A percentile compares a stretch with the other conserved stretches of the same genome.
phyloP scores from a whole-genome alignment of 1,140 invertebrate genomes.

The Oryctes rhinoceros region DNA sequence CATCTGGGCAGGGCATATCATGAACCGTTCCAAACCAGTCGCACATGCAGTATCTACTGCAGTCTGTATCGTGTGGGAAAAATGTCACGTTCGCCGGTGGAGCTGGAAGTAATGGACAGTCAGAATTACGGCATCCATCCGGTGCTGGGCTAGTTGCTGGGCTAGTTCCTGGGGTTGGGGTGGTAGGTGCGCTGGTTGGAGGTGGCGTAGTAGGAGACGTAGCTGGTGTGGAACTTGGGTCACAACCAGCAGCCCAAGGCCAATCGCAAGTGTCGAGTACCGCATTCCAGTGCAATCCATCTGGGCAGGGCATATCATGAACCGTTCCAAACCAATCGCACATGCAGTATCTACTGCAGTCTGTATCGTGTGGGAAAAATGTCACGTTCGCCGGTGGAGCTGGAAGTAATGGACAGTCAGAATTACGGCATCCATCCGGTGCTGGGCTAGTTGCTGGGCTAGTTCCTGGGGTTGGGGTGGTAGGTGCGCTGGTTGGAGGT shows the following conservation, averaged over 20 bases:
- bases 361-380: slow-evolving; percentile 7
- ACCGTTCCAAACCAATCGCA: not conserved
- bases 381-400: not conserved
- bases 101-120: not conserved
- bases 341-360: not conserved
- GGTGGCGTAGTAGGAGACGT: too few species aligned
- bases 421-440: not conserved
- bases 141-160: too few species aligned
- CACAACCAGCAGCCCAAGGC: not conserved
- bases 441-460: too few species aligned
- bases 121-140: not conserved
- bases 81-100: not conserved
- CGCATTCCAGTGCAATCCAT: not conserved
- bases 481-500: too few species aligned
- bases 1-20: not conserved
- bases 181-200: too few species aligned
- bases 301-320: not conserved
- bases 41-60: not conserved
- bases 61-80: not conserved
- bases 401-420: not conserved
- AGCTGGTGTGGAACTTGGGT: too few species aligned
- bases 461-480: too few species aligned
- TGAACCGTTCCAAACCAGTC: not conserved
- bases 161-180: too few species aligned
- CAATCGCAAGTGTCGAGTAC: not conserved